These are phyloP conservation scores for Amblyopsis hoosieri DNA, from an alignment of 2,797 vertebrate species.

Conservation along the genomic window DNA sequence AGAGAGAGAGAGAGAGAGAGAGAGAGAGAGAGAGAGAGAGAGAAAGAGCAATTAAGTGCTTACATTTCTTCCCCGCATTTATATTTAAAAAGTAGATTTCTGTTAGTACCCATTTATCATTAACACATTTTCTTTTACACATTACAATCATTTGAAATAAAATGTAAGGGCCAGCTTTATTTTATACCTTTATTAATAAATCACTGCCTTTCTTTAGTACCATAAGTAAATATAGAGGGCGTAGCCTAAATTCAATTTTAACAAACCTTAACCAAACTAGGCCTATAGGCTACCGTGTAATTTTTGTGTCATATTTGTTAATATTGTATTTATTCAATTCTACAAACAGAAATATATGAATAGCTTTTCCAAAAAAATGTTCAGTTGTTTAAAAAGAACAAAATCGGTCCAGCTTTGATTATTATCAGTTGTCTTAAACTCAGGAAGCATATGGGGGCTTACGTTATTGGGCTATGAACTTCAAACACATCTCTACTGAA, in stretches of 20 bases:
- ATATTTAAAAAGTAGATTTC: no score
- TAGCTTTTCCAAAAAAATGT: neutral
- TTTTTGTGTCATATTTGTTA: neutral
- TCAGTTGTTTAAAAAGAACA: neutral
- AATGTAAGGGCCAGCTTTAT: no score
- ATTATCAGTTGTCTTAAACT: constrained; percentile 50
- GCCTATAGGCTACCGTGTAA: neutral
- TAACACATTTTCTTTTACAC: no score
- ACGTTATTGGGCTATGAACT: constrained; percentile 69
- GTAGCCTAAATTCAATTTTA: no score
- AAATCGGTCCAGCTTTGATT: constrained; percentile 28
- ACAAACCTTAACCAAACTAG: no score
- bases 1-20: constrained; percentile 48
- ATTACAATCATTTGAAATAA: no score
- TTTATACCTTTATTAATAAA: no score
- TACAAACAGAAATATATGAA: no score
- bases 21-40: constrained; percentile 48
- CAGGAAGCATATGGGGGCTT: constrained; percentile 65
- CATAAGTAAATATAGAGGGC: no score
- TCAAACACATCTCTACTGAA: constrained; percentile 72
- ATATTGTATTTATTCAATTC: neutral
- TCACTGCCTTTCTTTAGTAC: no score
- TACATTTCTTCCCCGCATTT: no score
- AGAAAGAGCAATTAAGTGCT: neutral
- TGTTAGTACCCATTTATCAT: no score